These are phyloP conservation scores for Protula sp. DNA, from an alignment of 2,888 invertebrate species.

Conservation along the genomic window DNA sequence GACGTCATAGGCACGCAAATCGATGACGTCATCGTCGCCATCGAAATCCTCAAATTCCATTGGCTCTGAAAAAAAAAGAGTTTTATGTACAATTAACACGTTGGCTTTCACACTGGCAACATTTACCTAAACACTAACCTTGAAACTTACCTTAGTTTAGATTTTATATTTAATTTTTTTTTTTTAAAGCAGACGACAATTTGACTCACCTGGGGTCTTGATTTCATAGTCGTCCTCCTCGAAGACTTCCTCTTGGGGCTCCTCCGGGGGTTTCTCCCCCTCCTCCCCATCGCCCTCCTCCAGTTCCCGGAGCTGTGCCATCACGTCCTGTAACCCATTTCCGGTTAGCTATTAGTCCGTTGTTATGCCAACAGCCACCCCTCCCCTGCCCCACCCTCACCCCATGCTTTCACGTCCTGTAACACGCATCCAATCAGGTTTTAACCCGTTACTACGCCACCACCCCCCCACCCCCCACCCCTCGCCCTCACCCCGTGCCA, in stretches of 20 bases:
- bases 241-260: slow-evolving; percentile 27
- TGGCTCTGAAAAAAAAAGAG: slow-evolving; percentile 31
- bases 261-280: slow-evolving; percentile 25
- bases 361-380: no score
- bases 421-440: no score
- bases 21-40: slow-evolving; percentile 49
- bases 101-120: not conserved
- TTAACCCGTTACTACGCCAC: no score
- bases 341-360: slow-evolving; percentile 2
- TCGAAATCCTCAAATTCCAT: slow-evolving; percentile 51
- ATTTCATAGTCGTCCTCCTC: slow-evolving; percentile 36
- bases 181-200: not conserved
- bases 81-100: not conserved
- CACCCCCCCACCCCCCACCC: no score
- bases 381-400: no score
- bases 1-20: slow-evolving; percentile 45
- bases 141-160: not conserved
- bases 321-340: slow-evolving; percentile 38
- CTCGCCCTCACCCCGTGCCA: no score
- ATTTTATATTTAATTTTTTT: not conserved
- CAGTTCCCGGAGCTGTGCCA: slow-evolving; percentile 28
- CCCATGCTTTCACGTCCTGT: no score
- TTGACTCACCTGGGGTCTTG: slow-evolving; percentile 36
- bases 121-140: no score
- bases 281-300: slow-evolving; percentile 30